Evolutionary conservation across 2,888 invertebrate species (phyloP), one percentile per base, ranked within the genome.

Genomic region (Sminthurinus aureus): DNA sequence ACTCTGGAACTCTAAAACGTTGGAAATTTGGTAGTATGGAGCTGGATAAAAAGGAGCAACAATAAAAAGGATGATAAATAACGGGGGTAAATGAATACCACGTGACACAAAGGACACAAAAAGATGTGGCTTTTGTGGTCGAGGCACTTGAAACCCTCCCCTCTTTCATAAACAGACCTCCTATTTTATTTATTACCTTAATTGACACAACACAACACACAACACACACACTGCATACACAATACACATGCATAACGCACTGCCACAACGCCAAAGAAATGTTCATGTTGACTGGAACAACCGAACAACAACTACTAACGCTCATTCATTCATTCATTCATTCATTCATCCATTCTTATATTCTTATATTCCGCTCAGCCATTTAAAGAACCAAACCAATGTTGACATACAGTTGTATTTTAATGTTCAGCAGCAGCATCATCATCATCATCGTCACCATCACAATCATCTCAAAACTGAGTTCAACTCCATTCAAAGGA

Each of bases 181-280:
- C 87, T 87, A 85, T 85, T 86, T 88, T 87, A 88, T 88, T 88
- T 88, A 88, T 88, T 87, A 85, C 86, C 87, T 88, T 87, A 87
- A 87, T 88, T 88, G 88, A 87, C 86, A 86, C 88, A 87, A 85
- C 84, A 86, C 85, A 66, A 76, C n/a, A 76, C 67, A 82, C 64
- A 69, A 50, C 69, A 50, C 24, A 38, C 18, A 24, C 22, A 24
- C 6, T 20, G 12, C 51, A 76, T 13, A 58, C 51, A 76, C 38
- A n/a, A n/a, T n/a, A 38, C 38, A 38, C 38, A 38, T 38, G 38
- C 38, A 38, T 6, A 38, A 38, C 38, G 38, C 38, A n/a, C n/a
- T n/a, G n/a, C n/a, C n/a, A 38, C 38, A 38, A 38, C 38, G 38
- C 38, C 38, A 38, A 38, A 38, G 38, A 38, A 38, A 38, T 38